Percentiles rank a stretch among this genome's conserved stretches.
Evolutionary conservation across 2,113 vertebrate genomes (phyloP).

Genomic region (Echinops telfairi): DNA sequence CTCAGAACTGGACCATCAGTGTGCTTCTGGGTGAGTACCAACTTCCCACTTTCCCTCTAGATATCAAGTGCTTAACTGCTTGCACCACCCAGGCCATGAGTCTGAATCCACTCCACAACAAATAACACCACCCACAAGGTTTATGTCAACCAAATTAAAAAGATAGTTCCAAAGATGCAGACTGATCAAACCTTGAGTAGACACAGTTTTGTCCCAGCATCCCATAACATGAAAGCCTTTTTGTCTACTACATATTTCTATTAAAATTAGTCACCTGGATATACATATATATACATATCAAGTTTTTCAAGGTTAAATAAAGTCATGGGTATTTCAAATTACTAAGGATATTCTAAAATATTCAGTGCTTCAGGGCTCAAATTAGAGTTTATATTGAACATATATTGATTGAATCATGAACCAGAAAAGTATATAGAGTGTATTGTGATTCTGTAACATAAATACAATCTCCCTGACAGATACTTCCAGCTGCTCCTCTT

Average conservation of each 20-base stretch:
- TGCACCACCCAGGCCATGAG: neutral
- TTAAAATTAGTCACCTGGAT: neutral
- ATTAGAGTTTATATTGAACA: constrained; percentile 33
- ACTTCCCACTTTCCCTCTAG: neutral
- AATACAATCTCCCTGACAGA: too few relatives aligned
- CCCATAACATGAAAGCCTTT: neutral
- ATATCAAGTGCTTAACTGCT: neutral
- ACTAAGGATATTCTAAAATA: neutral
- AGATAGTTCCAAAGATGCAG: neutral
- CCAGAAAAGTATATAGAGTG: neutral
- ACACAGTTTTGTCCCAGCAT: neutral
- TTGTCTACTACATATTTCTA: neutral
- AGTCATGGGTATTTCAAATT: neutral
- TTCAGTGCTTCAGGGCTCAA: neutral
- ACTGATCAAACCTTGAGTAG: neutral
- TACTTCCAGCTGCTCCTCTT: too few relatives aligned
- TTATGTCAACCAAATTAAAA: constrained; percentile 20
- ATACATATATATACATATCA: neutral
- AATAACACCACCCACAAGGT: neutral
- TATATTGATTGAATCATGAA: neutral
- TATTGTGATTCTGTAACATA: neutral
- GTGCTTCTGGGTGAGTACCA: neutral
- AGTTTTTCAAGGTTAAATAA: constrained; percentile 14
- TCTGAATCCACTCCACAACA: neutral
- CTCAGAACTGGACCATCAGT: neutral